phyloP scores from a whole-genome alignment of 1,140 invertebrate species.

The Solenopsis fugax region DNA sequence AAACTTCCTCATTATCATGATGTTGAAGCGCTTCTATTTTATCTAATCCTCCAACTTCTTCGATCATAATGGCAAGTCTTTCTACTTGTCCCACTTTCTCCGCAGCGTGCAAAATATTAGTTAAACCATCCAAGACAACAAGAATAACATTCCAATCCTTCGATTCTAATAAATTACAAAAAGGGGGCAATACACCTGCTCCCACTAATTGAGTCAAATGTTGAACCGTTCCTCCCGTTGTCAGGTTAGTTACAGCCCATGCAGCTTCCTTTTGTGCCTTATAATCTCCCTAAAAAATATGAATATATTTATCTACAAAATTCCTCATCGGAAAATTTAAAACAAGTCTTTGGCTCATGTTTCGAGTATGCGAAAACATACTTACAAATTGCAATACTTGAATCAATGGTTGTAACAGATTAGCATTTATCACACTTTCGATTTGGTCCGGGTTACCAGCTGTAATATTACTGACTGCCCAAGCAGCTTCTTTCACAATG shows the following conservation, averaged over 20 bases:
- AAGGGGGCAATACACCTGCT: slow-evolving; percentile 85
- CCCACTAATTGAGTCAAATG: slow-evolving; percentile 90
- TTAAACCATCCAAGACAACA: slow-evolving; percentile 89
- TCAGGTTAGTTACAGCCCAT: slow-evolving; percentile 94
- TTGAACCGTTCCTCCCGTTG: slow-evolving; percentile 90
- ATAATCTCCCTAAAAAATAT: slow-evolving; percentile 89
- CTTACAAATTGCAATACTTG: slow-evolving; percentile 89
- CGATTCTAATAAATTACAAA: slow-evolving; percentile 87
- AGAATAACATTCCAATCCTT: slow-evolving; percentile 88
- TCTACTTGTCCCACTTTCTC: slow-evolving; percentile 87
- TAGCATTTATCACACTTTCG: slow-evolving; percentile 91
- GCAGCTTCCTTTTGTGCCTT: slow-evolving; percentile 93
- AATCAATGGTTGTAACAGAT: slow-evolving; percentile 90
- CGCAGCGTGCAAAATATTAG: slow-evolving; percentile 88
- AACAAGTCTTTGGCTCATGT: slow-evolving; percentile 82
- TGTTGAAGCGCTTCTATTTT: slow-evolving; percentile 92
- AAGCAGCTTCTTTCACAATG: slow-evolving; percentile 95
- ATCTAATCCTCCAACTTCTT: slow-evolving; percentile 91
- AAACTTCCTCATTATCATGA: slow-evolving; percentile 93
- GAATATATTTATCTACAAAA: not conserved
- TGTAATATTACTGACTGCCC: slow-evolving; percentile 94
- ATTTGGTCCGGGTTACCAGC: slow-evolving; percentile 93
- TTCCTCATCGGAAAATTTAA: not conserved
- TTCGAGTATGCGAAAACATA: slow-evolving; percentile 88
- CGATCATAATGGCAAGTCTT: slow-evolving; percentile 87